A percentile compares a stretch with the other conserved stretches of the same genome.
Conservation (phyloP, 1,140 invertebrate genomes). For the Cotesia typhae region DNA sequence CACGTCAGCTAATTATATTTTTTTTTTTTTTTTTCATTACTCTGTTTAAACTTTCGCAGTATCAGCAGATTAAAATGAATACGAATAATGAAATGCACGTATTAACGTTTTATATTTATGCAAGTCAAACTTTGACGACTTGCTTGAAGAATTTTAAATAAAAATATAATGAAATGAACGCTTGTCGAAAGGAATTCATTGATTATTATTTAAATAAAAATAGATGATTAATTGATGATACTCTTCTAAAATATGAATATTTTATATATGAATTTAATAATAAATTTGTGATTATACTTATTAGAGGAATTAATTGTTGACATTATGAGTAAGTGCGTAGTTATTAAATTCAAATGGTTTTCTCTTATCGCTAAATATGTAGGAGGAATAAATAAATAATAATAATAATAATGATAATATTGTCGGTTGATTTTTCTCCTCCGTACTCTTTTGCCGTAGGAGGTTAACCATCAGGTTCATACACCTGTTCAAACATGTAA, state of each 20-base stretch:
- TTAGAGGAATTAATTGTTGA: conserved; percentile 3
- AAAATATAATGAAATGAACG: conserved; percentile 2
- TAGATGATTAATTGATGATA: too few species aligned
- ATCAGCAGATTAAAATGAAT: conserved; percentile 11
- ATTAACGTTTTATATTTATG: not conserved
- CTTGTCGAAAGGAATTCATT: not conserved
- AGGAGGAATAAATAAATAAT: too few species aligned
- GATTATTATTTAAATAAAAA: too few species aligned
- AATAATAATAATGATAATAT: not conserved
- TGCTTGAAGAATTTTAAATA: not conserved
- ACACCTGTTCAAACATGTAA: conserved; percentile 20
- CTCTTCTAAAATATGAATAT: too few species aligned
- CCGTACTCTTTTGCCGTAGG: conserved; percentile 5
- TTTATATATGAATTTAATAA: too few species aligned
- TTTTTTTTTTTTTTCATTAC: not conserved
- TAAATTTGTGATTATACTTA: too few species aligned
- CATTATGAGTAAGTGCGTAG: conserved; percentile 8
- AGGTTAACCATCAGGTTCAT: conserved; percentile 7
- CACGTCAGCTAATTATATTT: not conserved
- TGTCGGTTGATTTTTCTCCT: not conserved
- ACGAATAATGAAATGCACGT: not conserved
- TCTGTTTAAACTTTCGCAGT: not conserved
- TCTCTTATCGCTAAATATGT: conserved; percentile 5
- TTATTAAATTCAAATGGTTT: conserved; percentile 12
- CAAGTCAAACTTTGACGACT: not conserved